Conservation (phyloP, 2,888 invertebrate species). For the Pomacea canaliculata region DNA sequence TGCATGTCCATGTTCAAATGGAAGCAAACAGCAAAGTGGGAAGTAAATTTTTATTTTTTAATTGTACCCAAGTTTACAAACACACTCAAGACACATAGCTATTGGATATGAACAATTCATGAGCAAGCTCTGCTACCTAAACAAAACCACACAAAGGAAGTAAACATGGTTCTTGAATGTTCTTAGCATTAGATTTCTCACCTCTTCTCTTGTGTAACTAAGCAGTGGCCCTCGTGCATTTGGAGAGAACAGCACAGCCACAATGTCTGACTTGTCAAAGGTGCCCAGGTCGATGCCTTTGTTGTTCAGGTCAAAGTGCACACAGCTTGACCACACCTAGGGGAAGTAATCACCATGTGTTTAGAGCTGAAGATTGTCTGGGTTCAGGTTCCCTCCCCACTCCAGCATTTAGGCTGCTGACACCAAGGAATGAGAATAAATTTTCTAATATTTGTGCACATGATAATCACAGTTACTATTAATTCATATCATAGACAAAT, state of each 20-base stretch:
- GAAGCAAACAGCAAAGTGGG: too few species aligned
- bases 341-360: not conserved
- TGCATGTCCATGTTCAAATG: too few species aligned
- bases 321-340: slow-evolving; percentile 32
- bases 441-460: not conserved
- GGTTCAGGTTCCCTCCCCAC: not conserved
- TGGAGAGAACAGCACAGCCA: slow-evolving; percentile 27
- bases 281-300: slow-evolving; percentile 25
- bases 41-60: too few species aligned
- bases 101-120: too few species aligned
- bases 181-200: not conserved
- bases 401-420: too few species aligned
- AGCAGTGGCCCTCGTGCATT: slow-evolving; percentile 25
- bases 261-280: slow-evolving; percentile 25
- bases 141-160: too few species aligned
- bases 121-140: too few species aligned
- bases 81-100: too few species aligned
- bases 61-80: too few species aligned
- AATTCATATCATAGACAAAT: too few species aligned
- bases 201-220: slow-evolving; percentile 25
- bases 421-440: not conserved
- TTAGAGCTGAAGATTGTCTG: not conserved
- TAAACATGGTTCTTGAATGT: too few species aligned
- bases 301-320: slow-evolving; percentile 25
- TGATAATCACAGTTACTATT: too few species aligned